Evolutionary conservation across 1,140 invertebrate genomes (phyloP).

Genomic region (Belonocnema kinseyi): DNA sequence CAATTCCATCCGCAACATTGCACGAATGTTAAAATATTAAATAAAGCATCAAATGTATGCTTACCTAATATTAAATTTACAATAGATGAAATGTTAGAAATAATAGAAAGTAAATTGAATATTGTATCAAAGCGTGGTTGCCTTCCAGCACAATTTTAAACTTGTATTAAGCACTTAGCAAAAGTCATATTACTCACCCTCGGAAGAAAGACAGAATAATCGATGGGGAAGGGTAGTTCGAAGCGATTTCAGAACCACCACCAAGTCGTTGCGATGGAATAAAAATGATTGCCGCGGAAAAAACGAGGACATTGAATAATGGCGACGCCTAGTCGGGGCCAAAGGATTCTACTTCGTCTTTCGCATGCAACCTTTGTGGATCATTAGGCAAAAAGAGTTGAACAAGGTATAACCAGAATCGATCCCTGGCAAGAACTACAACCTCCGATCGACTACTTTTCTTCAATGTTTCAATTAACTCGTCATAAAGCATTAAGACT

Average conservation of each 20-base stretch:
- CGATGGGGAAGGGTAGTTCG: slow-evolving; percentile 45
- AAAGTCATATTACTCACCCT: slow-evolving; percentile 27
- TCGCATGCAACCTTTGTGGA: slow-evolving; percentile 37
- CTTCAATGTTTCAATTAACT: not conserved
- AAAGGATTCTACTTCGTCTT: slow-evolving; percentile 46
- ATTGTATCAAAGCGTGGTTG: not conserved
- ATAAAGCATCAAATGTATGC: no score
- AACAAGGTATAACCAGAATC: not conserved
- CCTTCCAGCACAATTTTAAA: not conserved
- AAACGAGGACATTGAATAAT: slow-evolving; percentile 55
- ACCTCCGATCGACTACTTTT: not conserved
- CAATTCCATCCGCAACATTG: no score
- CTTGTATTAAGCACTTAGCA: not conserved
- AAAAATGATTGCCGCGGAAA: slow-evolving; percentile 50
- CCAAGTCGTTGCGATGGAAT: slow-evolving; percentile 41
- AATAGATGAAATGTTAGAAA: no score
- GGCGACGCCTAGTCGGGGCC: slow-evolving; percentile 40
- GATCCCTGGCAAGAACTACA: not conserved
- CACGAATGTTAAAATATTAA: no score
- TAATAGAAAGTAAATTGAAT: no score
- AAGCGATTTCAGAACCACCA: slow-evolving; percentile 25
- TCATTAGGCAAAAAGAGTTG: slow-evolving; percentile 23
- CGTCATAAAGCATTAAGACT: not conserved
- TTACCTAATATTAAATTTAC: no score
- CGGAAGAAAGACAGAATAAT: slow-evolving; percentile 43